Conservation (phyloP, 2,888 invertebrate genomes). For the Xanthostigma xanthostigma region DNA sequence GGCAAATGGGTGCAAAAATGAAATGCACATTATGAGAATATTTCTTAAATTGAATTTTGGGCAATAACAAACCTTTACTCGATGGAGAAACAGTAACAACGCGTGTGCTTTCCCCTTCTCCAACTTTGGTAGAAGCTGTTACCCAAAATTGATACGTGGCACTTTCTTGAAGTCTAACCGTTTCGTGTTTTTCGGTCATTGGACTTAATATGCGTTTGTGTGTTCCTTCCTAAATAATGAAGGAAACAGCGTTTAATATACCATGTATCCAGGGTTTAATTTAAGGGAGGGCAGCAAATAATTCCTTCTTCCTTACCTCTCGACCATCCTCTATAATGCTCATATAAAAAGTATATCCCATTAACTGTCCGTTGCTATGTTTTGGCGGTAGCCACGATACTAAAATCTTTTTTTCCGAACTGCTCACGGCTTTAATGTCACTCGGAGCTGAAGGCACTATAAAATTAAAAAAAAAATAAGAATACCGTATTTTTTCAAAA, state of each 20-base stretch:
- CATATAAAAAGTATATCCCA: conserved; percentile 73
- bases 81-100: conserved; percentile 63
- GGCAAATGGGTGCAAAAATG: too few species aligned
- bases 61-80: conserved; percentile 36
- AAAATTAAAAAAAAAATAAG: conserved; percentile 14
- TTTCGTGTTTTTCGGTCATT: conserved; percentile 54
- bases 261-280: neutral
- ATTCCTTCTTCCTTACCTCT: conserved; percentile 30
- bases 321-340: conserved; percentile 62
- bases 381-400: conserved; percentile 83
- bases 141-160: conserved; percentile 63
- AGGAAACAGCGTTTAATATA: neutral
- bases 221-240: conserved; percentile 43
- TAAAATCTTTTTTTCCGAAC: conserved; percentile 69
- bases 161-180: conserved; percentile 50
- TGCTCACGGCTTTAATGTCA: conserved; percentile 79
- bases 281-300: too few species aligned
- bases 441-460: conserved; percentile 79
- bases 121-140: conserved; percentile 65
- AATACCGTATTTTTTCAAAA: neutral
- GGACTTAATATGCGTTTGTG: conserved; percentile 59
- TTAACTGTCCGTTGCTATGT: conserved; percentile 68
- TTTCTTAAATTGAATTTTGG: too few species aligned
- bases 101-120: conserved; percentile 69
- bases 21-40: too few species aligned